Percentiles rank a stretch among this genome's conserved stretches.
phyloP scores from a whole-genome alignment of 2,888 invertebrate genomes.

The Tuta absoluta region DNA sequence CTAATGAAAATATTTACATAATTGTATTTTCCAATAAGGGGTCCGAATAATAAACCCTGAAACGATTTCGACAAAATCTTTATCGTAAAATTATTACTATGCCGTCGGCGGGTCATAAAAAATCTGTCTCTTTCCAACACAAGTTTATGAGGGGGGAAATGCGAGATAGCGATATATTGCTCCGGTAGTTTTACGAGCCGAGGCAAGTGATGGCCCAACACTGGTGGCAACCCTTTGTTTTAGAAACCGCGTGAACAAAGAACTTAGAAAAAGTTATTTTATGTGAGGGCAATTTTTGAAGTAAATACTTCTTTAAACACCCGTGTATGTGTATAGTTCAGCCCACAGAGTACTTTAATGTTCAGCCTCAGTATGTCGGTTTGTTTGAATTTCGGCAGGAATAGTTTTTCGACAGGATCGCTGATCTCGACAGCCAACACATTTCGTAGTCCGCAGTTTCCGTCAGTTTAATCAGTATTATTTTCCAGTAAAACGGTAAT shows the following conservation, averaged over 20 bases:
- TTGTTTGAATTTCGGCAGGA: too few species aligned
- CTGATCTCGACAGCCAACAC: too few species aligned
- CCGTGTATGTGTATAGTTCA: too few species aligned
- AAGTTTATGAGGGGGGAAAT: conserved; percentile 70
- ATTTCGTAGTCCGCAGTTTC: too few species aligned
- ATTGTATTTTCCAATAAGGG: conserved; percentile 17
- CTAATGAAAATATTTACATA: too few species aligned
- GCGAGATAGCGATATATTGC: conserved; percentile 70
- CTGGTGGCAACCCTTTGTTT: conserved; percentile 31
- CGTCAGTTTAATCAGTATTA: too few species aligned
- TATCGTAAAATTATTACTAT: not conserved
- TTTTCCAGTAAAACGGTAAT: too few species aligned
- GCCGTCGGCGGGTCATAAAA: conserved; percentile 59
- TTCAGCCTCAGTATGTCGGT: too few species aligned
- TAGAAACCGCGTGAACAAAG: conserved; percentile 5
- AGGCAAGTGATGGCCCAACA: conserved; percentile 50
- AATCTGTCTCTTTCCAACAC: conserved; percentile 62
- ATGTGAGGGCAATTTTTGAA: not conserved
- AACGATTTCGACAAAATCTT: conserved; percentile 10
- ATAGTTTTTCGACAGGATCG: too few species aligned
- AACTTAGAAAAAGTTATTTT: not conserved
- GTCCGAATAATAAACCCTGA: not conserved
- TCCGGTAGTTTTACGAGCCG: conserved; percentile 68
- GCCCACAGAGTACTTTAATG: too few species aligned
- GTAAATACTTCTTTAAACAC: too few species aligned